These are phyloP conservation scores for Sphaeramia orbicularis DNA, from an alignment of 2,797 vertebrate species.

Conservation along the genomic window DNA sequence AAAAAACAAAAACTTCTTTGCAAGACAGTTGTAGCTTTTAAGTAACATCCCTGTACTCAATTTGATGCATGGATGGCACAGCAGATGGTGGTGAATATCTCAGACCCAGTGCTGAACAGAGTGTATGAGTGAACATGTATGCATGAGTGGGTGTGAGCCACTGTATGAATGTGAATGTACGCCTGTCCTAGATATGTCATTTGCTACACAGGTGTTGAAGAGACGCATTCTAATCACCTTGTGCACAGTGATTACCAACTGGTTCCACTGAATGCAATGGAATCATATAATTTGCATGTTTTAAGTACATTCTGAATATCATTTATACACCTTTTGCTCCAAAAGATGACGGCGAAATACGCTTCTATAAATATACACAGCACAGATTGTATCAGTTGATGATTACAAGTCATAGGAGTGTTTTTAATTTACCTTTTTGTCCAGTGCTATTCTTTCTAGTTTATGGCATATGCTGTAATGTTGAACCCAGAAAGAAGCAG, in stretches of 20 bases:
- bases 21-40: conserved; percentile 9
- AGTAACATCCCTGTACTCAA: conserved; percentile 29
- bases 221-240: conserved; percentile 43
- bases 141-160: background rate
- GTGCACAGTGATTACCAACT: conserved; percentile 34
- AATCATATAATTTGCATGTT: conserved; percentile 28
- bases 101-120: conserved; percentile 13
- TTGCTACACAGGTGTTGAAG: conserved; percentile 41
- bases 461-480: background rate
- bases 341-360: background rate
- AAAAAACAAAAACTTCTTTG: conserved; percentile 3
- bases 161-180: conserved; percentile 6
- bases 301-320: background rate
- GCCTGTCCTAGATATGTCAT: conserved; percentile 29
- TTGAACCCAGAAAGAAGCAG: background rate
- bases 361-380: too few species aligned
- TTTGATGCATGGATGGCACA: conserved; percentile 19
- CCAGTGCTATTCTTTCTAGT: too few species aligned
- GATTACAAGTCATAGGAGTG: too few species aligned
- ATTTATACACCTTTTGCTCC: background rate
- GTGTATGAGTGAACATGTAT: conserved; percentile 4
- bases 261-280: conserved; percentile 8
- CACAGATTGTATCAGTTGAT: too few species aligned
- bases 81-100: conserved; percentile 52
- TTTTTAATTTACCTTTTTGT: too few species aligned